phyloP scores from a whole-genome alignment of 2,113 vertebrate species.

The Perca flavescens region DNA sequence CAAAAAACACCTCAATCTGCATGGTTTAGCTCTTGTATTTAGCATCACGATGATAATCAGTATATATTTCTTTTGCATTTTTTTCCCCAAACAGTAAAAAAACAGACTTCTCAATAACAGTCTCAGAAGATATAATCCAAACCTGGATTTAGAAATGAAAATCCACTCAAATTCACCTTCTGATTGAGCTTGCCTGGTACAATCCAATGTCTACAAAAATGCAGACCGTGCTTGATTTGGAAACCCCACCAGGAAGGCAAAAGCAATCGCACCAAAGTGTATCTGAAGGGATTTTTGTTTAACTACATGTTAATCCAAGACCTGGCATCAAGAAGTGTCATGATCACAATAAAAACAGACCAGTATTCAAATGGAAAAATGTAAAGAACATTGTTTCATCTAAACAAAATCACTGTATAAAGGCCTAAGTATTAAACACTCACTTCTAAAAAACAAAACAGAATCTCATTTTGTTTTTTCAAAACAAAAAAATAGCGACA shows the following conservation, averaged over 20 bases:
- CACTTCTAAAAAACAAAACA: constrained; percentile 69
- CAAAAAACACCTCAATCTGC: constrained; percentile 61
- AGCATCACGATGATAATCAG: constrained; percentile 62
- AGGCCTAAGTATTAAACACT: constrained; percentile 82
- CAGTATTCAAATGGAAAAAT: constrained; percentile 75
- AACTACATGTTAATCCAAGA: constrained; percentile 66
- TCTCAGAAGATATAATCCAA: constrained; percentile 78
- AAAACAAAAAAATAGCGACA: constrained; percentile 49
- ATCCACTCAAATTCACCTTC: constrained; percentile 71
- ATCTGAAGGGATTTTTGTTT: constrained; percentile 69
- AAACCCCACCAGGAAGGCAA: constrained; percentile 44
- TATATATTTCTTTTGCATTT: constrained; percentile 68
- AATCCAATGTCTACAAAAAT: constrained; percentile 17
- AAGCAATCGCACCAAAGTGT: constrained; percentile 65
- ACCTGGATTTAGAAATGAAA: constrained; percentile 71
- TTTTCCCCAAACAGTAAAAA: constrained; percentile 76
- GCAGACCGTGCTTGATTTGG: constrained; percentile 23
- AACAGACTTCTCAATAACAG: constrained; percentile 79
- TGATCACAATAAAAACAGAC: constrained; percentile 77
- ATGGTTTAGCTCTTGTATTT: constrained; percentile 72
- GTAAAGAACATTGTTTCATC: constrained; percentile 69
- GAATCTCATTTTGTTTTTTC: constrained; percentile 60
- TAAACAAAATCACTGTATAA: constrained; percentile 75
- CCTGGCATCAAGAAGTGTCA: constrained; percentile 68
- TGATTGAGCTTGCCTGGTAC: constrained; percentile 64